Evolutionary conservation across 2,888 invertebrate species (phyloP), one percentile per base, ranked within the genome.

Genomic region (Thalpophila matura): DNA sequence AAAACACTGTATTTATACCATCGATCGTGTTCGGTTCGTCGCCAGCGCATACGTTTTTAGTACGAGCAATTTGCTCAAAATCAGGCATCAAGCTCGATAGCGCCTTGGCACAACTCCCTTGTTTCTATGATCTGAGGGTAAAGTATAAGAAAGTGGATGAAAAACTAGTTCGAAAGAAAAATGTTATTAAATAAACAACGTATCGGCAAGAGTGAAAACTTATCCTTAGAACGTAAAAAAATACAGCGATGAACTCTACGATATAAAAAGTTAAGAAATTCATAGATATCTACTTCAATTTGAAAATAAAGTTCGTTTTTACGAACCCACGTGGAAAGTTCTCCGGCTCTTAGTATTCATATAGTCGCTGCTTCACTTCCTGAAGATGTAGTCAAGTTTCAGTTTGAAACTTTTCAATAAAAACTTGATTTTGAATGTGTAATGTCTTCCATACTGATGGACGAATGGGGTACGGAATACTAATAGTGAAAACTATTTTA

Each of bases 391-490:
- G 68, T 57, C 53, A 73, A 73, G 62, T 73, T 70, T 33, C 20
- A 50, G 24, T 57, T 35, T 7, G 16, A 33, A 72, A 72, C 20
- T 72, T 73, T 42, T 43, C 7, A 46, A 73, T 54, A 63, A 68
- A 68, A 72, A 57, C 68, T 73, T 51, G 68, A 68, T 63, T 62
- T 68, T 72, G 72, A 66, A 70, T 60, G 27, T 37, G 16, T 60
- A 46, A 54, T 72, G 35, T 16, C 31, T 37, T 35, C 33, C 24
- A 46, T 20, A 33, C 45, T 45, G 24, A 37, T 22, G 37, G 14
- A 20, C 33, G 29, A 27, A 46, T 1, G n/a, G n/a, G 10, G 9
- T 22, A 37, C 1, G 31, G 37, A 51, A 55, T 46, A 37, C 3
- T 10, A 27, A 42, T 51, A 14, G 16, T 35, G 14, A 24, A 1